Conservation (phyloP, 2,797 vertebrate genomes). For the Myotis findleyi region DNA sequence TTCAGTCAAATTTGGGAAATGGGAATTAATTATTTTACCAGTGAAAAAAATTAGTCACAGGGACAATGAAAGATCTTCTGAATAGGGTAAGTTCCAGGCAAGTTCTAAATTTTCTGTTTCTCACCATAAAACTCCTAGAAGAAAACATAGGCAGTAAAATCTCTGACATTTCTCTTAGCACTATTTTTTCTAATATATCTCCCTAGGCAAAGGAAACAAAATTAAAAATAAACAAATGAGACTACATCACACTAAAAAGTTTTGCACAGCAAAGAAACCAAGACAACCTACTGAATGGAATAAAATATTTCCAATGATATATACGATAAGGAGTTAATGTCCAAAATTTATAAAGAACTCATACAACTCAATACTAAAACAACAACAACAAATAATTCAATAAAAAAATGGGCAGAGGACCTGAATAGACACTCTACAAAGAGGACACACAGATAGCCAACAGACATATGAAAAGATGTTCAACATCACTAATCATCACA, state of each 20-base stretch:
- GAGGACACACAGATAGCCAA: neutral
- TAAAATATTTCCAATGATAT: neutral
- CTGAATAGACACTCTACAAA: neutral
- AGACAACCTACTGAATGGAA: neutral
- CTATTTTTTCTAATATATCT: neutral
- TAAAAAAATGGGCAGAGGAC: neutral
- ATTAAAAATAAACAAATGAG: neutral
- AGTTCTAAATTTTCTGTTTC: neutral
- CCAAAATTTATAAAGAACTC: neutral
- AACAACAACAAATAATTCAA: neutral
- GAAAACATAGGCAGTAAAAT: neutral
- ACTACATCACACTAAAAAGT: neutral
- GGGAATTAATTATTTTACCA: neutral
- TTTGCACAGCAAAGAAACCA: neutral
- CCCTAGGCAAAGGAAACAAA: neutral
- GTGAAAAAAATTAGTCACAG: neutral
- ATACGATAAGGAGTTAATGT: neutral
- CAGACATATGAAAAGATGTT: neutral
- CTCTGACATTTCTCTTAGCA: neutral
- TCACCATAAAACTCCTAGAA: neutral
- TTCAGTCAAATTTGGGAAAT: conserved; percentile 17
- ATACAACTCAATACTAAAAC: neutral
- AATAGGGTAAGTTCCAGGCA: neutral
- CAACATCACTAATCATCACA: neutral
- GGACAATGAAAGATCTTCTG: neutral